A percentile compares a stretch with the other conserved stretches of the same genome.
These are phyloP conservation scores for Marisa cornuarietis DNA, from an alignment of 1,140 invertebrate genomes.

Conservation along the genomic window DNA sequence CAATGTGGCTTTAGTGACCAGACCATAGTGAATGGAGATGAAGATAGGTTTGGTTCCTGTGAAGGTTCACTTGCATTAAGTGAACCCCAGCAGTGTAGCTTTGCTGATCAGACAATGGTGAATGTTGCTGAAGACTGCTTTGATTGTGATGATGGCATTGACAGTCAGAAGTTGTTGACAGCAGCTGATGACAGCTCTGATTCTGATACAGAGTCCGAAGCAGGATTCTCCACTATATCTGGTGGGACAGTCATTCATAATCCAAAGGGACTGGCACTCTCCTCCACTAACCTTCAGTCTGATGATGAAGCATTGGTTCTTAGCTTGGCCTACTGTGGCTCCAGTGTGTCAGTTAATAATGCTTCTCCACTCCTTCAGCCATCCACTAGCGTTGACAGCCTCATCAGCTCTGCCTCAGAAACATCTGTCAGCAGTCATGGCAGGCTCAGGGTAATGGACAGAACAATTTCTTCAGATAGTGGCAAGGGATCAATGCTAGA, in stretches of 20 bases:
- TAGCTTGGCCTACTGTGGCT: not conserved
- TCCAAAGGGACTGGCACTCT: not conserved
- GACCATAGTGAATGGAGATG: slow-evolving; percentile 15
- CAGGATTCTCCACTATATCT: slow-evolving; percentile 47
- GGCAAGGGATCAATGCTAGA: slow-evolving; percentile 53
- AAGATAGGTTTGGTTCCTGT: not conserved
- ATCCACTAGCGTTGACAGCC: slow-evolving; percentile 50
- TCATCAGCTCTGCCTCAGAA: slow-evolving; percentile 39
- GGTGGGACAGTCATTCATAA: slow-evolving; percentile 37
- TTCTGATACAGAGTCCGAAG: slow-evolving; percentile 42
- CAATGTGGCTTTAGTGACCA: slow-evolving; percentile 33
- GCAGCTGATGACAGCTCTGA: slow-evolving; percentile 12
- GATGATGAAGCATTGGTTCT: not conserved
- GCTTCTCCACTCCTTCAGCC: slow-evolving; percentile 25
- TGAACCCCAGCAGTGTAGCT: not conserved
- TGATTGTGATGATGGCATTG: too few relatives aligned
- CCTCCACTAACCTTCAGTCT: not conserved
- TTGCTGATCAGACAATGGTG: not conserved
- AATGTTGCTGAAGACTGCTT: not conserved
- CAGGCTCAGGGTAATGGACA: slow-evolving; percentile 26
- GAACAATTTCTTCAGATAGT: slow-evolving; percentile 49
- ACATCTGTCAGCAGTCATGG: slow-evolving; percentile 16
- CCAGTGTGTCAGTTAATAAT: slow-evolving; percentile 4
- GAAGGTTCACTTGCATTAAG: not conserved
- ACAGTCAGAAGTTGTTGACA: too few relatives aligned